phyloP scores from a whole-genome alignment of 2,888 invertebrate species.

The Trachelus troglodyta region DNA sequence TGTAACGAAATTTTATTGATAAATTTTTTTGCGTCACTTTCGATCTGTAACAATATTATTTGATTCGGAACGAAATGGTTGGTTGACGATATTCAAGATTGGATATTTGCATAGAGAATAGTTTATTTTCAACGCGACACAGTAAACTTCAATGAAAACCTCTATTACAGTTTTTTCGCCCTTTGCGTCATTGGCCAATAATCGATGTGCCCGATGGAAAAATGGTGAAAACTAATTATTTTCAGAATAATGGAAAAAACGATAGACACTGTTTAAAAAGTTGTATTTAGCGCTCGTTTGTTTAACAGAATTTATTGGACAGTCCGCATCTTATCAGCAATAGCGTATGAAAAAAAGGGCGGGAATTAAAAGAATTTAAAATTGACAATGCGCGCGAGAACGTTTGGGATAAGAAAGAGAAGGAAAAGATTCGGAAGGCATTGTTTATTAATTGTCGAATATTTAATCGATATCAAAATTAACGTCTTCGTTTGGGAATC shows the following conservation, averaged over 20 bases:
- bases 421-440: background rate
- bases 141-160: constrained; percentile 58
- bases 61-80: background rate
- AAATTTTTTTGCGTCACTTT: background rate
- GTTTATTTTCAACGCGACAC: constrained; percentile 30
- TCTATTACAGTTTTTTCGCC: constrained; percentile 53
- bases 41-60: background rate
- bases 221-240: constrained; percentile 51
- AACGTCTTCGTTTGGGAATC: too few species aligned
- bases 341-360: background rate
- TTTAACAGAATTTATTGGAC: background rate
- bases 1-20: background rate
- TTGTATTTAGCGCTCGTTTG: background rate
- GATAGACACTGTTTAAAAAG: constrained; percentile 19
- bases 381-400: background rate
- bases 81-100: background rate
- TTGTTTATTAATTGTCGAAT: background rate
- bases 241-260: constrained; percentile 33
- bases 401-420: background rate
- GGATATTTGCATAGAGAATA: background rate
- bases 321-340: background rate
- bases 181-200: constrained; percentile 50
- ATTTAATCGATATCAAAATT: too few species aligned
- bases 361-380: background rate
- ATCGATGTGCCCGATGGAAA: constrained; percentile 55